Evolutionary conservation across 2,888 invertebrate genomes (phyloP), one percentile per base, ranked within the genome.

Genomic region (Teleogryllus oceanicus): DNA sequence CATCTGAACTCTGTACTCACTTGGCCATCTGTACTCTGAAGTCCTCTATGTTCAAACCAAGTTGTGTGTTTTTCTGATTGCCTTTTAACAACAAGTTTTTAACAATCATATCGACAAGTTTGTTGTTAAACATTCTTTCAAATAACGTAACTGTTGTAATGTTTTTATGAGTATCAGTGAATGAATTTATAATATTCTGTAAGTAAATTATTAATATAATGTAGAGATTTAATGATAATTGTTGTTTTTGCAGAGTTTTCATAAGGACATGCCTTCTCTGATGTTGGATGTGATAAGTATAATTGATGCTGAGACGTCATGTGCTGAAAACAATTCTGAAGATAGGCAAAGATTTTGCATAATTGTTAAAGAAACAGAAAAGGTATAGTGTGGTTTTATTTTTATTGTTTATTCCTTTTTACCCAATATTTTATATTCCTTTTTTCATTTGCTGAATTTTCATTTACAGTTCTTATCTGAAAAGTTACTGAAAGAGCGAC

Each of bases 221-320:
- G 11, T 49, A 2, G 11, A 50, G 1, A 78, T 49, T 20, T 49
- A 49, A 11, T 20, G 20, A 49, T 50, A 51, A 8, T 21, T 76
- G 2, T 76, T 10, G 2, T 76, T 80, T 83, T 89, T 90, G 78
- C 87, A 96, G 95, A 88, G 88, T 80, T 87, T 94, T 82, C 94
- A 96, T 88, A 90, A 91, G 83, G 95, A 95, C 85, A 89, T 96
- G 84, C 93, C 95, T 81, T 95, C 95, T 50, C 91, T 95, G 80
- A 90, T 96, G 82, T 89, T 96, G 85, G 97, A 97, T 88, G 92
- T 96, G 81, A 90, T 96, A 82, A 93, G 94, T 85, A 90, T 96
- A 80, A 90, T 95, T 82, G 96, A 97, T 89, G 92, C 94, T 62
- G 96, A 97, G 87, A 94, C 94, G 16, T 90, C 90, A 78, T 89